phyloP scores from a whole-genome alignment of 2,113 vertebrate species.

The Anthoscopus minutus region DNA sequence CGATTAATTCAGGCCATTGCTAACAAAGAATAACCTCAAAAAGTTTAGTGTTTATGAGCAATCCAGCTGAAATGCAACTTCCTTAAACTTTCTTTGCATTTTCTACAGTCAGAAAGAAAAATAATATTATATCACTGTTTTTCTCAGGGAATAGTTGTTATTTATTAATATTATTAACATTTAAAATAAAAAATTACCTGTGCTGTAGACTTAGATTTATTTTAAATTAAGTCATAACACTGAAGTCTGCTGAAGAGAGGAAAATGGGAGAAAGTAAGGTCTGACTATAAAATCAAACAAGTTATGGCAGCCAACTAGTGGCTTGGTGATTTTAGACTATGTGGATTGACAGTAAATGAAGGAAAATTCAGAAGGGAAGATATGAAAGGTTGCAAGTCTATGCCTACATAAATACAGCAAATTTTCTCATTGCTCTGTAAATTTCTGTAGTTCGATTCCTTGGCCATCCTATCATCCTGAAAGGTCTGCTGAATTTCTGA shows the following conservation, averaged over 20 bases:
- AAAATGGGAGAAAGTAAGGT: not conserved
- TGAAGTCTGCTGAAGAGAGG: not conserved
- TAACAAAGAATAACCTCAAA: not conserved
- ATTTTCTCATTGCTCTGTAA: not conserved
- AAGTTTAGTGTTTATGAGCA: not conserved
- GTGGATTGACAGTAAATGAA: not conserved
- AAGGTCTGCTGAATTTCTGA: not conserved
- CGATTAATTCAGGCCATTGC: conserved; percentile 6
- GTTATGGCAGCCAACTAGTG: not conserved
- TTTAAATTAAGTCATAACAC: not conserved
- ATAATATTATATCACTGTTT: not conserved
- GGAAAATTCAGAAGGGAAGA: not conserved
- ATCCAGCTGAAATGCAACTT: not conserved
- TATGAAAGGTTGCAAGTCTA: not conserved
- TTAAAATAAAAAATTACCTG: not conserved
- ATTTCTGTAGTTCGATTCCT: not conserved
- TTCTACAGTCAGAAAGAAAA: not conserved
- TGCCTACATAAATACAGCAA: not conserved
- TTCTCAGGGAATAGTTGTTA: not conserved
- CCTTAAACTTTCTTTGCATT: not conserved
- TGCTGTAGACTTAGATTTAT: not conserved
- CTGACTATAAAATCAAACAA: not conserved
- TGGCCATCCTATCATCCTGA: not conserved
- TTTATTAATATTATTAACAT: not conserved
- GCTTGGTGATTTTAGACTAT: not conserved